Evolutionary conservation across 1,140 invertebrate species (phyloP), one percentile per base, ranked within the genome.

Genomic region (Diachasmimorpha longicaudata): DNA sequence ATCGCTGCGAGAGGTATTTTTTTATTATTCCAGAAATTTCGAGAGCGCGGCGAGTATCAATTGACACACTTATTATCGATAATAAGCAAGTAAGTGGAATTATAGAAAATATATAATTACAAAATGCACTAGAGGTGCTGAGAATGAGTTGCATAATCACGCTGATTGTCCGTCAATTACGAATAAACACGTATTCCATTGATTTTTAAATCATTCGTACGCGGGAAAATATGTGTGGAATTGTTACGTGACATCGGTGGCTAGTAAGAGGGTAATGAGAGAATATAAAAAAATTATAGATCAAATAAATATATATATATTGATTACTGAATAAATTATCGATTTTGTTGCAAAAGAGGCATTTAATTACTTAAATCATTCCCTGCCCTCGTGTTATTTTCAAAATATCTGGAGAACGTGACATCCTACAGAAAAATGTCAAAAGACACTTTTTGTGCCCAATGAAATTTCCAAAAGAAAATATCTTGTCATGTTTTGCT

Each of bases 101-200:
- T 63, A 63, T 31, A 63, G 58, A 63, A 52, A 63, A 31, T 63
- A 14, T 63, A 25, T 63, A 63, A 63, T 63, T 63, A 63, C 58
- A 63, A 13, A 63, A 25, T 6, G n/a, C 19, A 10, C 19, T 55
- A 10, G n/a, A 55, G 48, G 19, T 14, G n/a, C 44, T 2, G n/a
- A 14, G 44, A 48, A 16, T 14, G 44, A 55, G 19, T 55, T 55
- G 48, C 48, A 21, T 55, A 55, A 55, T 6, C 9, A 55, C 14
- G 9, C 48, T n/a, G 48, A 55, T 55, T 16, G 19, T 55, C 48
- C 48, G n/a, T 55, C 48, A 19, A 55, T 55, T 55, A 55, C 48
- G 13, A 55, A 19, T 55, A 21, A 55, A 16, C 48, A 55, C 48
- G 48, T 55, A 55, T 55, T 55, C 14, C 48, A 55, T 55, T 55